Evolutionary conservation across 2,888 invertebrate species (phyloP), one percentile per base, ranked within the genome.

Genomic region (Drosophila helvetica): DNA sequence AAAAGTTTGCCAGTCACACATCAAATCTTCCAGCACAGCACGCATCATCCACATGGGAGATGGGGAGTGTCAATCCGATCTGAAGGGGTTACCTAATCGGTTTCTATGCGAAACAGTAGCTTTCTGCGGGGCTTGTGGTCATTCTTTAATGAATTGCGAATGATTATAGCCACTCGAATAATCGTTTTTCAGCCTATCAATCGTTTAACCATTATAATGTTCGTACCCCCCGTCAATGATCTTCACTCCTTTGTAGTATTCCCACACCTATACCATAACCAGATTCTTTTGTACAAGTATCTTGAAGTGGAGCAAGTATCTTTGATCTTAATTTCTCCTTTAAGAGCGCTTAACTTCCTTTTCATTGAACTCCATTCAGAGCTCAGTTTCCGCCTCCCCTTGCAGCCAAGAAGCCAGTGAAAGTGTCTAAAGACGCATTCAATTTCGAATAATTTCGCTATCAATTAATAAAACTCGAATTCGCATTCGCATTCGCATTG

Each of bases 391-490:
- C 69, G 54, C 48, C 43, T 56, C 47, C 47, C 27, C 46, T 19
- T 25, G 43, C 10, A 50, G 27, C 48, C 38, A 55, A 61, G 77
- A 18, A 63, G 67, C 78, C 73, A 84, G 85, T 86, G 85, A 86
- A 86, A 86, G 85, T 86, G 79, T 62, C 76, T 58, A 62, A 78
- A 74, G 64, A 74, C 74, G 76, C 86, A 85, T 83, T 88, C 77
- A 88, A 88, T 88, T 83, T 80, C 73, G 58, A 66, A 71, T 81
- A 86, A 84, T 84, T 88, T 86, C 79, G 84, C 84, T 86, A 88
- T 88, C 85, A 86, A 86, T 88, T 86, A 86, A 88, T 75, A 79
- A 86, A 83, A 68, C 73, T 54, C 64, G 63, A 83, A 78, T 59
- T 75, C 66, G 53, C 43, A 33, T 33, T 33, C 10, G 30, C 12